Evolutionary conservation across 2,888 invertebrate species (phyloP), one percentile per base, ranked within the genome.

Genomic region (Aphidoletes aphidimyza): DNA sequence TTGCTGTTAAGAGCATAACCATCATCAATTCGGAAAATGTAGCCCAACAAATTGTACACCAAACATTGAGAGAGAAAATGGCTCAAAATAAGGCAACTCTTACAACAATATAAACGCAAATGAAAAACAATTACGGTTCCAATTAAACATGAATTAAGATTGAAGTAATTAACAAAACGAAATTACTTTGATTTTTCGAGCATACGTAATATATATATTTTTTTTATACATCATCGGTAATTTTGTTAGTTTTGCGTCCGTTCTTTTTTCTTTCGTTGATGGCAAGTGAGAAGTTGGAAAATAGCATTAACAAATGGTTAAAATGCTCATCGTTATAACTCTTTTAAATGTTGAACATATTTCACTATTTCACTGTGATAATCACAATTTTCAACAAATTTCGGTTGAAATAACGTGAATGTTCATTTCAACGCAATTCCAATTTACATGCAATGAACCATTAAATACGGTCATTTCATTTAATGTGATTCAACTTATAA

Each of bases 101-200:
- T 14, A 30, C 34, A 26, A 34, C 34, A 14, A 14, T n/a, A 37
- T 1, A 37, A 14, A 59, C 22, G 5, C 1, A 5, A 59, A 37
- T 26, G n/a, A 78, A 37, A 37, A 81, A 37, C 37, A 37, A 81
- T 81, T 81, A 37, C 81, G 36, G 37, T 37, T 37, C 81, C 81
- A 81, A 81, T 81, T 81, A 81, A 81, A 81, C 81, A 81, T 37
- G 81, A 81, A 81, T 37, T 81, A 81, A 81, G 37, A 37, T 81
- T 37, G 36, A 17, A 81, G 81, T 22, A 81, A 81, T 81, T 81
- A 81, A 22, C 81, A 81, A n/a, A 22, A 54, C 54, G 54, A 81
- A 81, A 81, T 37, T 36, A 37, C 81, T 81, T 81, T 81, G 81
- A 81, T 81, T 37, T 81, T 22, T 36, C 39, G 19, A 81, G 37